phyloP scores from a whole-genome alignment of 2,113 vertebrate genomes.

The Seriola quinqueradiata region DNA sequence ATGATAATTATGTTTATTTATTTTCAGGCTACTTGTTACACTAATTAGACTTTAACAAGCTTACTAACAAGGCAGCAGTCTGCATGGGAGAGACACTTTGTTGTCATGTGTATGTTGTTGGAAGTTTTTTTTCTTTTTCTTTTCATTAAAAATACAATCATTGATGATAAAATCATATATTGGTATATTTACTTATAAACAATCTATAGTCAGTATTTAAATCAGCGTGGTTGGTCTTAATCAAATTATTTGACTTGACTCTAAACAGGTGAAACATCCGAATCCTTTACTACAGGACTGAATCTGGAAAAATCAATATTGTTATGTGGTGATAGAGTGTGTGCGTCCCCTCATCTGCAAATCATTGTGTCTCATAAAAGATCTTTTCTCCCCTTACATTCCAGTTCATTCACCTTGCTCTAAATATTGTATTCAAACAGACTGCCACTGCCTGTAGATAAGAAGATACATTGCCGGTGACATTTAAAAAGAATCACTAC shows the following conservation, averaged over 20 bases:
- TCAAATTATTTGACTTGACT: not conserved
- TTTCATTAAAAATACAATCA: not conserved
- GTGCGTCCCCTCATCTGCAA: conserved; percentile 28
- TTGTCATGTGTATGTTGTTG: conserved; percentile 39
- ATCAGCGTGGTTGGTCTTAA: not conserved
- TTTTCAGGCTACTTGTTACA: conserved; percentile 71
- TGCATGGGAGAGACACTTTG: conserved; percentile 34
- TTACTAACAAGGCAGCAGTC: conserved; percentile 52
- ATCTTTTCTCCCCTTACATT: conserved; percentile 15
- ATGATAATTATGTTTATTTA: conserved; percentile 79
- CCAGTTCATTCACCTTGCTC: conserved; percentile 41
- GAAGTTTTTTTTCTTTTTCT: conserved; percentile 14
- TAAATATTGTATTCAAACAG: conserved; percentile 58
- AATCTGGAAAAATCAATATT: conserved; percentile 29
- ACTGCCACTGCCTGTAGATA: conserved; percentile 49
- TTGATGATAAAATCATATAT: not conserved
- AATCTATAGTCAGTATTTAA: conserved; percentile 12
- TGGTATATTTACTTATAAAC: not conserved
- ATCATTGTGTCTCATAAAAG: conserved; percentile 18
- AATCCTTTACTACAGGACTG: not conserved
- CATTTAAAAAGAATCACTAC: conserved; percentile 76
- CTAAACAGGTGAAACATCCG: conserved; percentile 1
- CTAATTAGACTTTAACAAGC: conserved; percentile 76
- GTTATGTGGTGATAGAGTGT: conserved; percentile 6
- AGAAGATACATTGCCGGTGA: conserved; percentile 73